Evolutionary conservation across 2,888 invertebrate species (phyloP).

Genomic region (Conistra vaccinii): DNA sequence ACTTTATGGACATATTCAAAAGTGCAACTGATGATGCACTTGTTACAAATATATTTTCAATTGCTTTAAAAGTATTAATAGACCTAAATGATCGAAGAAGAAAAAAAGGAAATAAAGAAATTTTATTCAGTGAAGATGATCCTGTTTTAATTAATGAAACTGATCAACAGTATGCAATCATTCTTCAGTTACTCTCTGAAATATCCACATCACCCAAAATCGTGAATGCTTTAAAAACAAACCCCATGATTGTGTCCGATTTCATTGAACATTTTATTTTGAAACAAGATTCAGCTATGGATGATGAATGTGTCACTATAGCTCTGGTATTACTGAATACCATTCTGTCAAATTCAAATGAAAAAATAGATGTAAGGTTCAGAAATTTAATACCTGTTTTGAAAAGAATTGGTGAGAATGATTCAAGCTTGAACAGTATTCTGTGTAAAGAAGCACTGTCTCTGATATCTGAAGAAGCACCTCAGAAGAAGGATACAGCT

Average conservation of each 20-base stretch:
- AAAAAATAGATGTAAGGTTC: constrained; percentile 72
- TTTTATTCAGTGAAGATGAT: constrained; percentile 83
- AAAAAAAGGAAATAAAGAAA: constrained; percentile 73
- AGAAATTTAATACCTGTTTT: constrained; percentile 77
- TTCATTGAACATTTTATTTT: constrained; percentile 87
- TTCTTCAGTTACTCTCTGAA: constrained; percentile 88
- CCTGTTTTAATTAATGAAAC: constrained; percentile 74
- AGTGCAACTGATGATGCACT: constrained; percentile 70
- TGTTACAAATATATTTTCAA: constrained; percentile 77
- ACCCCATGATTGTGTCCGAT: constrained; percentile 84
- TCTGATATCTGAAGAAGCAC: constrained; percentile 73
- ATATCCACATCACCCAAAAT: constrained; percentile 86
- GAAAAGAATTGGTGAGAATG: constrained; percentile 72
- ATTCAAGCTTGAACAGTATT: constrained; percentile 75
- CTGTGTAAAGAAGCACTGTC: constrained; percentile 82
- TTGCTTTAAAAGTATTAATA: constrained; percentile 77
- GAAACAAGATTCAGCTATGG: constrained; percentile 67
- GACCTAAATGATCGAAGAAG: constrained; percentile 74
- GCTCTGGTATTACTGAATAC: constrained; percentile 85
- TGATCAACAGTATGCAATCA: constrained; percentile 83
- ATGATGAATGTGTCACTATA: constrained; percentile 84
- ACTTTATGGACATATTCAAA: constrained; percentile 80
- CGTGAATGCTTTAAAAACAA: constrained; percentile 81
- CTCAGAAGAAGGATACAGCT: constrained; percentile 75
- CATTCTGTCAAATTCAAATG: constrained; percentile 78